These are phyloP conservation scores for Scrobipalpa costella DNA, from an alignment of 2,888 invertebrate genomes.

Conservation along the genomic window DNA sequence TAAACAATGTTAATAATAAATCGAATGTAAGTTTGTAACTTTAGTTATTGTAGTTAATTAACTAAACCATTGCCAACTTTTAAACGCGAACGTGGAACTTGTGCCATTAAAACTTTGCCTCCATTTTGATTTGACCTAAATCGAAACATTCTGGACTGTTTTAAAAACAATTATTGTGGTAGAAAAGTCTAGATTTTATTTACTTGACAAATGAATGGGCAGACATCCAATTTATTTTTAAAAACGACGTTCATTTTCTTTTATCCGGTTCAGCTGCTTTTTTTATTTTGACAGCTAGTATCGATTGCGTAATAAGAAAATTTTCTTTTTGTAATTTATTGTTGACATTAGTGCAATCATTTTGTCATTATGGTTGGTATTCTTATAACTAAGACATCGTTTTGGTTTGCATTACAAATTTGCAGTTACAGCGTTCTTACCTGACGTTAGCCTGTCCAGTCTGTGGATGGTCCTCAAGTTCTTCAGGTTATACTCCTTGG, in stretches of 20 bases:
- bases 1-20: no score
- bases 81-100: constrained; percentile 1
- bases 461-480: constrained; percentile 97
- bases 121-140: constrained; percentile 4
- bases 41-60: background rate
- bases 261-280: background rate
- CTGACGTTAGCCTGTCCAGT: constrained; percentile 97
- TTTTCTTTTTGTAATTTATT: no score
- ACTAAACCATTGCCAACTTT: constrained; percentile 17
- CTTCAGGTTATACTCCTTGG: constrained; percentile 96
- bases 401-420: no score
- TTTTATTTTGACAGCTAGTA: background rate
- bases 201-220: constrained; percentile 1
- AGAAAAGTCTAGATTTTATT: background rate
- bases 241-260: background rate
- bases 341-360: no score
- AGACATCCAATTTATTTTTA: background rate
- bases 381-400: no score
- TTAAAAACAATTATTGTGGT: background rate
- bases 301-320: background rate
- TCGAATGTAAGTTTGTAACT: no score
- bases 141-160: background rate
- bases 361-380: no score
- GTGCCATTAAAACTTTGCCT: background rate
- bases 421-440: constrained; percentile 54